A percentile compares a stretch with the other conserved stretches of the same genome.
These are phyloP conservation scores for Galendromus occidentalis DNA, from an alignment of 1,140 invertebrate species.

Conservation along the genomic window DNA sequence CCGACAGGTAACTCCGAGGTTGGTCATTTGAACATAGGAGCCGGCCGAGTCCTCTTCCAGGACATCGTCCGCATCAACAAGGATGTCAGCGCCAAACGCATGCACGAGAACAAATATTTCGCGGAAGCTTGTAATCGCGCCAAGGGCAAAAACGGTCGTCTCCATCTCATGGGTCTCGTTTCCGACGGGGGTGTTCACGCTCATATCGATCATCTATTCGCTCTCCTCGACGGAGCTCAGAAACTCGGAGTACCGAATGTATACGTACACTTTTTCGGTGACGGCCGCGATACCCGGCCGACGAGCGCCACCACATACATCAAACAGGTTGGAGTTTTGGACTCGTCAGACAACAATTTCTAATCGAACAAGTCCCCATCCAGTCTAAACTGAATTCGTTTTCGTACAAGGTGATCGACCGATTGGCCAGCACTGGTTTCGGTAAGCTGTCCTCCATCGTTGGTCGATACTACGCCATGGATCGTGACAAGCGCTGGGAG, in stretches of 20 bases:
- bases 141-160: conserved; percentile 24
- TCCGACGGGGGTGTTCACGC: conserved; percentile 34
- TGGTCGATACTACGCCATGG: conserved; percentile 36
- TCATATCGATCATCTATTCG: conserved; percentile 32
- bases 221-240: conserved; percentile 28
- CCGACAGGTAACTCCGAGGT: conserved; percentile 33
- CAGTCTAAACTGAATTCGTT: background rate
- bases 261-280: conserved; percentile 32
- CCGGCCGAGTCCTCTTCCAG: conserved; percentile 34
- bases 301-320: conserved; percentile 26
- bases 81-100: conserved; percentile 25
- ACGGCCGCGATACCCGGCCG: conserved; percentile 33
- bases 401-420: background rate
- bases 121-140: conserved; percentile 26
- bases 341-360: conserved; percentile 15
- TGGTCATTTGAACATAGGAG: conserved; percentile 34
- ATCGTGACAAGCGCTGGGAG: conserved; percentile 33
- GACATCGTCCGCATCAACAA: conserved; percentile 33
- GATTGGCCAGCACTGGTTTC: conserved; percentile 22
- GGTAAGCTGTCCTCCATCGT: conserved; percentile 30
- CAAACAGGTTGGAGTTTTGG: conserved; percentile 20
- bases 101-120: conserved; percentile 26
- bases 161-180: conserved; percentile 30
- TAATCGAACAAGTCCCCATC: too few species aligned
- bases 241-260: conserved; percentile 27